phyloP scores from a whole-genome alignment of 1,140 invertebrate genomes.

The Bombyx mandarina region DNA sequence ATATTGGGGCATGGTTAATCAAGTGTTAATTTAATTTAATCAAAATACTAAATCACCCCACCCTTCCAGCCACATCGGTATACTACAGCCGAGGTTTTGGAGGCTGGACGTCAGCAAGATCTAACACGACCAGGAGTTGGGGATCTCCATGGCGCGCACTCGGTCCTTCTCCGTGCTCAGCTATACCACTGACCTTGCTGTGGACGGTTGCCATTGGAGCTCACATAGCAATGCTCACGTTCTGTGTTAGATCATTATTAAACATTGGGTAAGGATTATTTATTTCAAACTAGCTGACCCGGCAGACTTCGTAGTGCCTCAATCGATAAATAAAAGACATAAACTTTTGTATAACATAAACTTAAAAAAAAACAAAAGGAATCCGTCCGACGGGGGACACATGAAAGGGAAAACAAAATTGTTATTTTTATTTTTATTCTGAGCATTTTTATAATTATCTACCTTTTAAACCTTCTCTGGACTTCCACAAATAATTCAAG shows the following conservation, averaged over 20 bases:
- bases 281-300: neutral
- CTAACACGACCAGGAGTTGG: constrained; percentile 44
- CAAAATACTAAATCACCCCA: too few relatives aligned
- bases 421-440: neutral
- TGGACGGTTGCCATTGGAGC: constrained; percentile 66
- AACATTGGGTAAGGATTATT: constrained; percentile 45
- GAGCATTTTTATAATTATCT: neutral
- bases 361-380: too few relatives aligned
- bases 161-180: constrained; percentile 62
- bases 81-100: constrained; percentile 64
- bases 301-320: too few relatives aligned
- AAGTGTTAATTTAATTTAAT: too few relatives aligned
- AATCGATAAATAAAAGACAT: too few relatives aligned
- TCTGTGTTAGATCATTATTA: constrained; percentile 53
- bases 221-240: constrained; percentile 59
- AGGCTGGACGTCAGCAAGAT: constrained; percentile 61
- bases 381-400: too few relatives aligned
- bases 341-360: too few relatives aligned
- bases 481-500: too few relatives aligned
- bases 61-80: constrained; percentile 44
- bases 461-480: too few relatives aligned
- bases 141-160: constrained; percentile 67
- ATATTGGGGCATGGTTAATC: too few relatives aligned
- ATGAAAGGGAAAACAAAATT: too few relatives aligned
- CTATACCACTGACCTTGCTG: constrained; percentile 60